Conservation (phyloP, 2,888 invertebrate species). For the Stenodema calcarata region DNA sequence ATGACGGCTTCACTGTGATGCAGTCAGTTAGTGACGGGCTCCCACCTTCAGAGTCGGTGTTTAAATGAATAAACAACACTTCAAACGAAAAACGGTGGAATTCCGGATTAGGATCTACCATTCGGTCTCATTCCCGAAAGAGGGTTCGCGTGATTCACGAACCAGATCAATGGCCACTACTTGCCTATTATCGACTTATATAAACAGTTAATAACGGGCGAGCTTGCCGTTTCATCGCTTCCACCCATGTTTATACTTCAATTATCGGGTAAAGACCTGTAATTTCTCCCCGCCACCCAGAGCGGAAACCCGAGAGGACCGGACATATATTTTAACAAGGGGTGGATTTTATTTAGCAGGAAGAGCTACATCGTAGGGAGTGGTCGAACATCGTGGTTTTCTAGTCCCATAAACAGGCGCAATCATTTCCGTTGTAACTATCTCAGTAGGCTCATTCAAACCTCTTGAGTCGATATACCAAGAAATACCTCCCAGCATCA, state of each 20-base stretch:
- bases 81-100: neutral
- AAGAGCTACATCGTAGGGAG: too few relatives aligned
- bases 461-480: too few relatives aligned
- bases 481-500: too few relatives aligned
- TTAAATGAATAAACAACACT: neutral
- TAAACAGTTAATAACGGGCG: constrained; percentile 1
- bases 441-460: too few relatives aligned
- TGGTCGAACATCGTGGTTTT: too few relatives aligned
- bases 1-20: too few relatives aligned
- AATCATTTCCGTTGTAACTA: too few relatives aligned
- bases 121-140: neutral
- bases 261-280: neutral
- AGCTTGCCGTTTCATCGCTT: neutral
- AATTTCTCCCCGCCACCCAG: neutral
- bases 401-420: too few relatives aligned
- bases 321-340: neutral
- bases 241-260: neutral
- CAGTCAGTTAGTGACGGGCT: too few relatives aligned
- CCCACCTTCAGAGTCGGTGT: too few relatives aligned
- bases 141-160: neutral
- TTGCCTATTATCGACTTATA: constrained; percentile 10
- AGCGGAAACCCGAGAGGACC: neutral
- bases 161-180: neutral
- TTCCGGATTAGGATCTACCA: neutral
- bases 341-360: too few relatives aligned